Evolutionary conservation across 2,113 vertebrate species (phyloP), one percentile per base, ranked within the genome.

Genomic region (Callospermophilus lateralis): DNA sequence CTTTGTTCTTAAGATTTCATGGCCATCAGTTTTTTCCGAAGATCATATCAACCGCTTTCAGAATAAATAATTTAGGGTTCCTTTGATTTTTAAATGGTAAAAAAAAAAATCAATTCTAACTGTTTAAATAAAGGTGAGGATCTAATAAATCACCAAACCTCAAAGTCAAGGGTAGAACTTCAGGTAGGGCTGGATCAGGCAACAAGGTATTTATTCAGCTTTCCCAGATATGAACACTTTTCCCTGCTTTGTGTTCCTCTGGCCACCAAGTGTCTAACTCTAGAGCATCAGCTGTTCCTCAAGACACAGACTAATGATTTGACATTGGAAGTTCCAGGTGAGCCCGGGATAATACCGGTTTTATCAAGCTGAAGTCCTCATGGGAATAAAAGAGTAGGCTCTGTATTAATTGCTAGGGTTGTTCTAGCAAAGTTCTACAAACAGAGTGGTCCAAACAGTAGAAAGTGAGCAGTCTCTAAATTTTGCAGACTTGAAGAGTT

Each of bases 91-190:
- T n/a, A 67, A 67, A 61, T 48, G 83, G 45, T 39, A 55, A 58
- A 80, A 86, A n/a, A 13, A 51, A 51, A 3, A 51, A 51, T 67
- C n/a, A 58, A 9, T 84, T 94, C 51, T 73, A 90, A 65, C 32
- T 45, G 24, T 61, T 53, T 77, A 89, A 90, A 28, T 90, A 45
- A 86, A 95, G 94, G 11, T 58, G 24, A n/a, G 73, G 74, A 58
- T 81, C 73, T 63, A 74, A 53, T 73, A 76, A 51, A 26, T 30
- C n/a, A 85, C 3, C 3, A 58, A 58, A 22, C 6, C 42, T 15
- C 65, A 76, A 86, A 89, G n/a, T 61, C 28, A 42, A 76, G 30
- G 12, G 3, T 45, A 39, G 63, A 39, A 58, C 67, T 53, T 95
- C 68, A 92, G 81, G 68, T 81, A 78, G 48, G 45, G n/a, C 55